A percentile compares a stretch with the other conserved stretches of the same genome.
Conservation (phyloP, 2,888 invertebrate genomes). For the Meiosimyza decipiens region DNA sequence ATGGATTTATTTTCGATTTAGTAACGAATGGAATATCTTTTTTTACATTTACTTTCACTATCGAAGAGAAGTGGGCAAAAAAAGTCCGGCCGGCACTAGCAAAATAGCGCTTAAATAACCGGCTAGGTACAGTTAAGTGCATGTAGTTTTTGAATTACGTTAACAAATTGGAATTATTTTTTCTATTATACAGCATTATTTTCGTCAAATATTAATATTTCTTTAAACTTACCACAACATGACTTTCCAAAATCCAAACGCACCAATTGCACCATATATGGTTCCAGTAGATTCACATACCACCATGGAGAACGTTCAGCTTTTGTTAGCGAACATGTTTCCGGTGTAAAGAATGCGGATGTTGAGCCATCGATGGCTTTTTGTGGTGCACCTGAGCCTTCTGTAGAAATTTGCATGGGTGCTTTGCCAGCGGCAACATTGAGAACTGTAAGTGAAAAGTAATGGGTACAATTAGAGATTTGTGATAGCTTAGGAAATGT, state of each 20-base stretch:
- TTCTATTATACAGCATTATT: background rate
- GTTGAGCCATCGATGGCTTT: conserved; percentile 93
- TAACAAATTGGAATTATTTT: background rate
- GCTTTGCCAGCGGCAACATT: conserved; percentile 96
- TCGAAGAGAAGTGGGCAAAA: no score
- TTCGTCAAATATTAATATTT: background rate
- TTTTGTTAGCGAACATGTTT: conserved; percentile 89
- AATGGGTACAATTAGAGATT: background rate
- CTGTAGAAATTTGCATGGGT: conserved; percentile 91
- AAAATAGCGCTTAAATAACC: no score
- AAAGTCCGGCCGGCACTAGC: no score
- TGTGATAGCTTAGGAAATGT: background rate
- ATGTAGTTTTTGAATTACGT: no score
- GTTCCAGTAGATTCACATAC: conserved; percentile 94
- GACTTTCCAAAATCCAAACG: conserved; percentile 90
- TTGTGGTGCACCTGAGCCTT: conserved; percentile 86
- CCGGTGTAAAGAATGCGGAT: conserved; percentile 80
- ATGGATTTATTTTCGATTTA: conserved; percentile 10
- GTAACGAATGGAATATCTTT: conserved; percentile 3
- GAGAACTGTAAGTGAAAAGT: conserved; percentile 74
- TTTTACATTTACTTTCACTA: no score
- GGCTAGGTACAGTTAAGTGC: no score
- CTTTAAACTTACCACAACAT: conserved; percentile 82
- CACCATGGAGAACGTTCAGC: conserved; percentile 90
- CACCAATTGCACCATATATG: conserved; percentile 94